phyloP scores from a whole-genome alignment of 2,113 vertebrate genomes.

The Acinonyx jubatus region DNA sequence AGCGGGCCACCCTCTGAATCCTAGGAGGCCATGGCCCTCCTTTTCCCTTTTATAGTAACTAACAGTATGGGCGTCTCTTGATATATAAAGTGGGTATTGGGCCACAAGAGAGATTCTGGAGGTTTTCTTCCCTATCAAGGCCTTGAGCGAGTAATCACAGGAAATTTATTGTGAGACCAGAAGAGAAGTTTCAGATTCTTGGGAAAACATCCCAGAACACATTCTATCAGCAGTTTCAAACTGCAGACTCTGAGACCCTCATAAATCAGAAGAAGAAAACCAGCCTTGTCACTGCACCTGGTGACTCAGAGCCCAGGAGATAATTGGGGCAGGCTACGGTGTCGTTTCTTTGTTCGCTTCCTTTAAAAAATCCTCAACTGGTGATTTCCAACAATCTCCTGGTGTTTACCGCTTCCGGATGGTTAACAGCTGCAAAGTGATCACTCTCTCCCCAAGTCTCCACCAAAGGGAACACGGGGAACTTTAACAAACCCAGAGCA shows the following conservation, averaged over 20 bases:
- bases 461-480: neutral
- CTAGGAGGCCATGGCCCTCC: accelerated
- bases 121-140: neutral
- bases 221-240: conserved; percentile 36
- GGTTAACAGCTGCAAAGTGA: conserved; percentile 73
- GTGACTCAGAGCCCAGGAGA: conserved; percentile 64
- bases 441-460: neutral
- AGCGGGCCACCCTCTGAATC: neutral
- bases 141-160: conserved; percentile 7
- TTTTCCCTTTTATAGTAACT: neutral
- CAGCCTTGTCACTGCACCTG: conserved; percentile 55
- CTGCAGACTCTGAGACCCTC: conserved; percentile 52
- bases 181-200: neutral
- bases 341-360: conserved; percentile 64
- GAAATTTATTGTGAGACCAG: neutral
- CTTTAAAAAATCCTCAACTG: conserved; percentile 75
- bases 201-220: neutral
- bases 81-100: neutral
- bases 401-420: conserved; percentile 77
- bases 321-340: conserved; percentile 75
- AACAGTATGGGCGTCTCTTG: neutral
- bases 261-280: conserved; percentile 67
- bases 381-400: conserved; percentile 74
- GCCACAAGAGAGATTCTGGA: neutral
- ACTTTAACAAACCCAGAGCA: neutral